These are phyloP conservation scores for Melanotus villosus DNA, from an alignment of 2,888 invertebrate species.

Conservation along the genomic window DNA sequence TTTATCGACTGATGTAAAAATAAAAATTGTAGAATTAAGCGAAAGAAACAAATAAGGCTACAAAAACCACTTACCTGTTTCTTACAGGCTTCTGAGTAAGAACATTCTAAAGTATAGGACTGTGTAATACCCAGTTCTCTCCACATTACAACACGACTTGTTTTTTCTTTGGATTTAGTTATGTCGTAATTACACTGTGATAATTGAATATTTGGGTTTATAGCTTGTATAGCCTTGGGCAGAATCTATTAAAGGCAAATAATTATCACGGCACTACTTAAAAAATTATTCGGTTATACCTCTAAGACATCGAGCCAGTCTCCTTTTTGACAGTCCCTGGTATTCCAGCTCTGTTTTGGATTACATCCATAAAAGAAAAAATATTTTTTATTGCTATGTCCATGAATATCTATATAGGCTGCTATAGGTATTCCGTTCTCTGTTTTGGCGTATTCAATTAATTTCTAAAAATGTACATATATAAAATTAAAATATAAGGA, in stretches of 20 bases:
- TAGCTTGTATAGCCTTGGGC: slow-evolving; percentile 46
- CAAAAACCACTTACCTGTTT: slow-evolving; percentile 54
- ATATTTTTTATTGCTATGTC: slow-evolving; percentile 88
- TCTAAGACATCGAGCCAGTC: slow-evolving; percentile 48
- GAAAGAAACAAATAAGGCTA: no score
- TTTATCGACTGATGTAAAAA: slow-evolving; percentile 56
- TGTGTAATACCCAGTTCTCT: slow-evolving; percentile 83
- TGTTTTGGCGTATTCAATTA: slow-evolving; percentile 52
- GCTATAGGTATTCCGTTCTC: slow-evolving; percentile 50
- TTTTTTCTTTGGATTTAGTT: slow-evolving; percentile 83
- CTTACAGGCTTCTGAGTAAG: slow-evolving; percentile 74
- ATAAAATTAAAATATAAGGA: no score
- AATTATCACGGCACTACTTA: no score
- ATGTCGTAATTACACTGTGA: slow-evolving; percentile 73
- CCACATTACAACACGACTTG: slow-evolving; percentile 90
- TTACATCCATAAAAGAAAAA: slow-evolving; percentile 90
- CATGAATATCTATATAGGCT: slow-evolving; percentile 82
- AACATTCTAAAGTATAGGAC: slow-evolving; percentile 89
- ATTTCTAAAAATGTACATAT: slow-evolving; percentile 45
- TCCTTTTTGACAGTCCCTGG: slow-evolving; percentile 67
- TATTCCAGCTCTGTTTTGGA: slow-evolving; percentile 78
- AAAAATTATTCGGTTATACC: slow-evolving; percentile 28
- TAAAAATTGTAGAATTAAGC: no score
- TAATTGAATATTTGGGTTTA: slow-evolving; percentile 50
- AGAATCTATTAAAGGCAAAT: slow-evolving; percentile 28